Percentiles rank a stretch among this genome's conserved stretches.
phyloP scores from a whole-genome alignment of 2,888 invertebrate genomes.

The Andrena minutula region DNA sequence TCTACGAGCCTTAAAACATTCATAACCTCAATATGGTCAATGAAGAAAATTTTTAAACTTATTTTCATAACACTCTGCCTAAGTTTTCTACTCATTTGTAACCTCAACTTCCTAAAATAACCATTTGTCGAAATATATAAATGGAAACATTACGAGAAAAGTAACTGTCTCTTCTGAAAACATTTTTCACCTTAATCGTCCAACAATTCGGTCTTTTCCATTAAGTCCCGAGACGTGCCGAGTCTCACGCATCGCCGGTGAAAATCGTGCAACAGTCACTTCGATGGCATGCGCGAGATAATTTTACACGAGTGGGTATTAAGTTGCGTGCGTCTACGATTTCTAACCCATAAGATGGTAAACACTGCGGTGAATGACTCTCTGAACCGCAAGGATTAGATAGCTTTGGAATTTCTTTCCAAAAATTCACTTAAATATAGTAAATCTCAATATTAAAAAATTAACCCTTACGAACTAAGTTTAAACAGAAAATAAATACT shows the following conservation, averaged over 20 bases:
- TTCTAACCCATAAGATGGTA: constrained; percentile 37
- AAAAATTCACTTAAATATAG: no score
- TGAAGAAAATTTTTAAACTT: background rate
- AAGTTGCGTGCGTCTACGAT: constrained; percentile 70
- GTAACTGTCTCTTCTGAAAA: constrained; percentile 1
- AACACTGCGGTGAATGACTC: constrained; percentile 4
- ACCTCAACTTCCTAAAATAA: background rate
- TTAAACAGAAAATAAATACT: no score
- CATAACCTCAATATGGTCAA: background rate
- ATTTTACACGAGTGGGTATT: constrained; percentile 63
- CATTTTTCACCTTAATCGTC: background rate
- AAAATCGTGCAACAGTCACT: constrained; percentile 56
- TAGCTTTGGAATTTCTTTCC: no score
- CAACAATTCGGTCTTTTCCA: background rate
- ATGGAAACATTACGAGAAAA: background rate
- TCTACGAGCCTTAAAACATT: no score
- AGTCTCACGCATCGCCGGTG: constrained; percentile 50
- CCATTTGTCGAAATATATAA: background rate
- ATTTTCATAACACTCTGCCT: background rate
- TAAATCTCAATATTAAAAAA: no score
- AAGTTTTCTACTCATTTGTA: background rate
- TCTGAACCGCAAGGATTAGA: background rate
- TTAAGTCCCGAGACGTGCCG: constrained; percentile 35
- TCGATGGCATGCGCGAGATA: constrained; percentile 60
- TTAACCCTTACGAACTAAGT: no score